A percentile compares a stretch with the other conserved stretches of the same genome.
Evolutionary conservation across 2,797 vertebrate genomes (phyloP).

Genomic region (Lophius americanus): DNA sequence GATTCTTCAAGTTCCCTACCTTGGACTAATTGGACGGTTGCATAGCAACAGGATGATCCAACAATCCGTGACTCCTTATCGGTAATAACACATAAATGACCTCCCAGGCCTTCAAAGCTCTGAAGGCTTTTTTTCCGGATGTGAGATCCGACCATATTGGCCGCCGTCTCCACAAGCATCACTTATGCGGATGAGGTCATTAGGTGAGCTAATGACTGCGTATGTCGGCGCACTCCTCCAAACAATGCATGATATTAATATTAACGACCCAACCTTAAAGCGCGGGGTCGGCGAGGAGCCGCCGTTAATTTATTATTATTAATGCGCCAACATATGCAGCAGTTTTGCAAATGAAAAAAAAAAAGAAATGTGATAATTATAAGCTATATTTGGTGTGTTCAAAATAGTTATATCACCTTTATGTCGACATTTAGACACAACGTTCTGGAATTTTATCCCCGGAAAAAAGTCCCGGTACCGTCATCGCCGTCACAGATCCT

Average conservation of each 20-base stretch:
- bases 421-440: no score
- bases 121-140: background rate
- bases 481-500: no score
- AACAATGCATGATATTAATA: conserved; percentile 41
- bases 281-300: conserved; percentile 8
- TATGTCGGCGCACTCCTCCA: conserved; percentile 44
- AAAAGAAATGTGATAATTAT: conserved; percentile 36
- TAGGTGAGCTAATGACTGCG: conserved; percentile 52
- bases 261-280: conserved; percentile 29
- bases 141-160: conserved; percentile 11
- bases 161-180: conserved; percentile 30
- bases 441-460: no score
- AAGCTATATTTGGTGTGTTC: background rate
- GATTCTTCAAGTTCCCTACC: conserved; percentile 38
- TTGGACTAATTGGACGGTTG: conserved; percentile 49
- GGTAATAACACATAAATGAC: background rate
- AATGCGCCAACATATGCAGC: conserved; percentile 41
- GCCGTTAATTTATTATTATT: conserved; percentile 33
- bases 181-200: conserved; percentile 50
- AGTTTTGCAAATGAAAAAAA: background rate
- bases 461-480: no score
- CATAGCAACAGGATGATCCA: conserved; percentile 55
- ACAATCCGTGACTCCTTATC: conserved; percentile 25
- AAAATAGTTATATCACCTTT: no score
- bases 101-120: conserved; percentile 6